phyloP scores from a whole-genome alignment of 2,113 vertebrate genomes.

The Smithornis capensis region DNA sequence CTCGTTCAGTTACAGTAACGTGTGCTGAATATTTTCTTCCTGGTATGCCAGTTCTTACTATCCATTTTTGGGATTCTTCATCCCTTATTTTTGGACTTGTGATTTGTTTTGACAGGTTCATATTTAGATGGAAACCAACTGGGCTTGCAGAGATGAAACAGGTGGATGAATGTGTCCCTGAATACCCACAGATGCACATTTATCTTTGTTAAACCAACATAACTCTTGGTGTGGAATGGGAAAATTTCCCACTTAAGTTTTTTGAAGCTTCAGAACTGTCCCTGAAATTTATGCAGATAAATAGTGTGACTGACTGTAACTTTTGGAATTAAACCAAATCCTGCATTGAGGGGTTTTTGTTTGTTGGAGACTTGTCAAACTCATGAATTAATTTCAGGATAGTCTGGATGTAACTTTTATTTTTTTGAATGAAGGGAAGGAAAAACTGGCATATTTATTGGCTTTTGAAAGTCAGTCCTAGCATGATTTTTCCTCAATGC shows the following conservation, averaged over 20 bases:
- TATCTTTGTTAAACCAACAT: background rate
- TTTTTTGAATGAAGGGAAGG: background rate
- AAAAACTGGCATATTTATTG: background rate
- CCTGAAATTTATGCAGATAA: background rate
- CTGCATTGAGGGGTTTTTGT: background rate
- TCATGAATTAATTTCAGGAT: background rate
- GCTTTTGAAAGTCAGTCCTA: background rate
- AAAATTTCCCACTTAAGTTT: background rate
- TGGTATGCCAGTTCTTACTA: background rate
- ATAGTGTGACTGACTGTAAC: background rate
- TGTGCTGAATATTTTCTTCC: background rate
- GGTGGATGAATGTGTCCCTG: background rate
- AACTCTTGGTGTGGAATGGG: background rate
- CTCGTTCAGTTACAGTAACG: background rate
- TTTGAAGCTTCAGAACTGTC: background rate
- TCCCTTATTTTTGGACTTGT: background rate
- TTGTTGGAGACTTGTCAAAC: background rate
- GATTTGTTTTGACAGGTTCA: background rate
- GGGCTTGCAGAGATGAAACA: background rate
- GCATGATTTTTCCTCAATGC: background rate
- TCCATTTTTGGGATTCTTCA: slow-evolving; percentile 13
- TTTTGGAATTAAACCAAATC: background rate
- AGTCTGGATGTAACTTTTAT: background rate
- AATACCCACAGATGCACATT: background rate
- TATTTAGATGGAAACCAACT: background rate